Base-by-base conservation (phyloP, 2,888 invertebrate genomes). In the Empis stercorea region DNA sequence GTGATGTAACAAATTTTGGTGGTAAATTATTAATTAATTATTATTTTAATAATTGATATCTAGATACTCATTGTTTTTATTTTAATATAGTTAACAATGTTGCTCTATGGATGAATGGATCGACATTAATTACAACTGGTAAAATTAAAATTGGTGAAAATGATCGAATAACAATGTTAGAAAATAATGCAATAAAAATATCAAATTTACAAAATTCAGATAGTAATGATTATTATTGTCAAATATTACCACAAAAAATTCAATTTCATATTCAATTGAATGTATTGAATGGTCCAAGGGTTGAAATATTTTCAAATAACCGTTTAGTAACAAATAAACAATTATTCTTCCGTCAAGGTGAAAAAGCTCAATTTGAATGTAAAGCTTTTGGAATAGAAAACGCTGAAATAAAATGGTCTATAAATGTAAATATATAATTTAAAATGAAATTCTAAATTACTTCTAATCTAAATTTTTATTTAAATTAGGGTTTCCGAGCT, bases 291-390 rank as follows among this genome's bases (percentile, higher is more conserved):
- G 56, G 57, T 43, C 59, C 59, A 46, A 52, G 54, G 48, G 55
- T 65, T 3, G 57, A 54, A 42, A 65, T 66, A 51, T 57, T 55
- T 43, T 61, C 62, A 50, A 61, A 63, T 56, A 64, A 57, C 47
- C 61, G 59, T 42, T 62, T 65, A 51, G 59, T 65, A 10, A 61
- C 64, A 37, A 62, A 62, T 52, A 60, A 59, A 5, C 59, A 62
- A 50, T 57, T 66, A 49, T 61, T 61, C 47, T 63, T 61, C 49
- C 59, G 58, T 49, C 61, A 67, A 55, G 65, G 65, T 43, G 66
- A 64, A 50, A 57, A 54, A 48, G 62, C 64, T 52, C 58, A 52
- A 46, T 57, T 66, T 41, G 57, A 61, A 48, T 67, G 67, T 51
- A 59, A 56, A 45, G 57, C 59, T 16, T 58, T 56, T 27, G 54